These are phyloP conservation scores for Gymnosoma rotundatum DNA, from an alignment of 2,888 invertebrate genomes.

Conservation along the genomic window DNA sequence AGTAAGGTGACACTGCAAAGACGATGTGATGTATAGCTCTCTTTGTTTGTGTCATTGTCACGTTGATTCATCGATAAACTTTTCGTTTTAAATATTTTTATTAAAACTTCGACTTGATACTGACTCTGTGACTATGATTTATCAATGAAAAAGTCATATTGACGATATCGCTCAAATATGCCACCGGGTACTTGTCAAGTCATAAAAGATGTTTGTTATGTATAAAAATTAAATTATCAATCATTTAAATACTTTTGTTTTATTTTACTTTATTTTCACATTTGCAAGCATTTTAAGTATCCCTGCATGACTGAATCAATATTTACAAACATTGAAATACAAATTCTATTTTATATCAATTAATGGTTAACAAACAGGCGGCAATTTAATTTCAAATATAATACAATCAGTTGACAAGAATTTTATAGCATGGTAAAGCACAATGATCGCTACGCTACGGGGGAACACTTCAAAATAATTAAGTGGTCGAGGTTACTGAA, in stretches of 20 bases:
- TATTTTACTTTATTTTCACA: background rate
- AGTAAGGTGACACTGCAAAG: too few relatives aligned
- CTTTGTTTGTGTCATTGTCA: too few relatives aligned
- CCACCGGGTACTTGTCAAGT: too few relatives aligned
- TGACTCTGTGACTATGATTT: too few relatives aligned
- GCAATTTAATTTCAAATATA: conserved; percentile 6
- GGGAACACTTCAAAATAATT: conserved; percentile 29
- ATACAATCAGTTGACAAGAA: conserved; percentile 11
- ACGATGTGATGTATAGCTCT: too few relatives aligned
- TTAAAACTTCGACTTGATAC: too few relatives aligned
- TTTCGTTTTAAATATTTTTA: too few relatives aligned
- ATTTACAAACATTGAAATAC: conserved; percentile 6
- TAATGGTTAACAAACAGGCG: background rate
- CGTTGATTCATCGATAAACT: too few relatives aligned
- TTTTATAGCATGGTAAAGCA: background rate
- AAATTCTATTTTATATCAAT: background rate
- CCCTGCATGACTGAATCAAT: conserved; percentile 7
- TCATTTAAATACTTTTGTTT: background rate
- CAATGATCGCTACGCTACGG: background rate
- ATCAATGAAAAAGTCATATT: too few relatives aligned
- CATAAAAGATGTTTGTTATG: conserved; percentile 1
- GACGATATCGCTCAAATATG: too few relatives aligned
- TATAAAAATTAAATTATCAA: conserved; percentile 37
- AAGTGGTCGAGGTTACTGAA: conserved; percentile 7
- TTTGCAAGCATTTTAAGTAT: background rate